Evolutionary conservation across 1,140 invertebrate species (phyloP).

Genomic region (Achatina immaculata): DNA sequence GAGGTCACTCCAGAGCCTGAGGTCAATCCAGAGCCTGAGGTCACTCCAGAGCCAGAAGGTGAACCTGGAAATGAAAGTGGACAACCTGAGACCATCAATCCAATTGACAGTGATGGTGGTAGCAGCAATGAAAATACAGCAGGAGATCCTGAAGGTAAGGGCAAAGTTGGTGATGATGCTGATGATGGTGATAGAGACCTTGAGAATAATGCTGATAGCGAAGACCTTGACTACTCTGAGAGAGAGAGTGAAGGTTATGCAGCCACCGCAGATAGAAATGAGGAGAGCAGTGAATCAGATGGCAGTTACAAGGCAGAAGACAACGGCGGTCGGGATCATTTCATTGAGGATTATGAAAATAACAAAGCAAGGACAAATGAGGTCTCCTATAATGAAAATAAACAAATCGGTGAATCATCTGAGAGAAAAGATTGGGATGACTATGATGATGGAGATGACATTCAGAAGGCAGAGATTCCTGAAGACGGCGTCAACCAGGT

Average conservation of each 20-base stretch:
- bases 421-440: not conserved
- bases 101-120: not conserved
- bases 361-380: not conserved
- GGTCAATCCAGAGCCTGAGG: not conserved
- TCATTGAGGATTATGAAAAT: not conserved
- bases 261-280: not conserved
- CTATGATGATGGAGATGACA: not conserved
- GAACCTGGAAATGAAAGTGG: not conserved
- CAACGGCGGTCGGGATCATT: not conserved
- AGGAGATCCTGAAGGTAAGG: conserved; percentile 10
- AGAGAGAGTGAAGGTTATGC: not conserved
- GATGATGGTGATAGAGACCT: conserved; percentile 1
- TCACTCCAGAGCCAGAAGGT: not conserved
- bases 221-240: not conserved
- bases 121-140: conserved; percentile 12
- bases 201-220: not conserved
- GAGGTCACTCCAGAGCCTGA: not conserved
- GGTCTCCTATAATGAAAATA: not conserved
- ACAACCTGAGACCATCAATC: not conserved
- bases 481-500: not conserved
- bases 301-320: not conserved
- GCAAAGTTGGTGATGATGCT: not conserved
- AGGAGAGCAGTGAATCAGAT: not conserved
- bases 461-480: not conserved
- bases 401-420: not conserved